Base-by-base conservation (phyloP, 2,113 vertebrate species). In the Condylura cristata region DNA sequence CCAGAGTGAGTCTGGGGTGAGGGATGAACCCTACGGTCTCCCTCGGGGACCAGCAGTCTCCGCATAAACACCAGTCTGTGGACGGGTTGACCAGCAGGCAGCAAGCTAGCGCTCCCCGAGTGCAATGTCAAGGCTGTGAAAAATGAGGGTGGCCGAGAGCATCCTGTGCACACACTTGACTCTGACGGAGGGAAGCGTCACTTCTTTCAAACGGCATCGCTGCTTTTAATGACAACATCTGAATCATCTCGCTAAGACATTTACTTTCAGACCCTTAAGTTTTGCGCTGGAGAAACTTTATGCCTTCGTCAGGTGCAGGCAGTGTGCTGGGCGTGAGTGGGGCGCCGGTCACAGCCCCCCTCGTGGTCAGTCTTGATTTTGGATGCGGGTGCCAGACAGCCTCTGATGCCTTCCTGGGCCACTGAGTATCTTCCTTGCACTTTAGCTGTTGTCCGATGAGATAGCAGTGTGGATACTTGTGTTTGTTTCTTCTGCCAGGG, bases 121-220 rank as follows among this genome's bases (percentile, higher is more conserved):
- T 63, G 28, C 30, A 32, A 22, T 13, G 8, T 26, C 58, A 22
- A 8, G 17, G 39, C 30, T 13, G 1, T 63, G 18, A 37, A 12
- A 32, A 46, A 16, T 30, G 51, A 12, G 1, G 8, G 11, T 26
- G 8, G 30, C 37, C n/a, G 13, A 18, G 8, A 3, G 0, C 11
- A 5, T n/a, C 28, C 37, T 30, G 5, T 12, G 9, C 17, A 12
- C 44, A 7, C 0, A 8, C 28, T 22, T 30, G 48, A 26, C 17
- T 34, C 4, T 24, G 34, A 13, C 84, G 20, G 30, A 14, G 41
- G 13, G 46, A 17, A 5, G 44, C 13, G 48, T 44, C 4, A 75
- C 80, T 51, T n/a, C 70, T 58, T 83, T 51, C 58, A 58, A 58
- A 7, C 11, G 0, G 2, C 1, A 22, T 26, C 5, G 1, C 22